Conservation (phyloP, 1,140 invertebrate species). For the Brachionus paranguensis region DNA sequence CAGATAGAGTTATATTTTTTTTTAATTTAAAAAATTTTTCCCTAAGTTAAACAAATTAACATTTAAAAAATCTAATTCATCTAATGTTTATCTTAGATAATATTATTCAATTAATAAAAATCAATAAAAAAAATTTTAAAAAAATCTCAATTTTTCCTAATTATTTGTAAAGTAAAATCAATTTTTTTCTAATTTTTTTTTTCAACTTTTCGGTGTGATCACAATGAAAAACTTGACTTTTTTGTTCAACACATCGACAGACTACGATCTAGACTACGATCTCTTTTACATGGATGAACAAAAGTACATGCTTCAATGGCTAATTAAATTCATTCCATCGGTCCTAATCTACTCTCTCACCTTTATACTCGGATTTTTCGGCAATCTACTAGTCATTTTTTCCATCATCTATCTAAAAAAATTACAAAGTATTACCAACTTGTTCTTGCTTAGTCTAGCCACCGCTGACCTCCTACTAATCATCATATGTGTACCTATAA, state of each 20-base stretch:
- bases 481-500: slow-evolving; percentile 68
- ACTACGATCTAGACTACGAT: background rate
- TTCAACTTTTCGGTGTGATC: background rate
- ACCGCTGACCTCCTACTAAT: slow-evolving; percentile 68
- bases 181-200: background rate
- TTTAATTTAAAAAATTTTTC: background rate
- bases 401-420: slow-evolving; percentile 35
- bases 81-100: slow-evolving; percentile 30
- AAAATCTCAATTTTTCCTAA: background rate
- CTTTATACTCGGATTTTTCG: slow-evolving; percentile 26
- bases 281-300: background rate
- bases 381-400: slow-evolving; percentile 29
- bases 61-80: background rate
- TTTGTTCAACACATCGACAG: background rate
- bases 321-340: slow-evolving; percentile 13
- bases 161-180: background rate
- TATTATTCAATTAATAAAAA: slow-evolving; percentile 35
- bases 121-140: slow-evolving; percentile 9
- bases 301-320: background rate
- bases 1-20: background rate
- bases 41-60: background rate
- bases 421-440: slow-evolving; percentile 34
- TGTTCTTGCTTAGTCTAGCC: slow-evolving; percentile 59
- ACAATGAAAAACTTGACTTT: background rate
- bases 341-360: background rate